Evolutionary conservation across 1,140 invertebrate species (phyloP).

Genomic region (Elymnias hypermnestra): DNA sequence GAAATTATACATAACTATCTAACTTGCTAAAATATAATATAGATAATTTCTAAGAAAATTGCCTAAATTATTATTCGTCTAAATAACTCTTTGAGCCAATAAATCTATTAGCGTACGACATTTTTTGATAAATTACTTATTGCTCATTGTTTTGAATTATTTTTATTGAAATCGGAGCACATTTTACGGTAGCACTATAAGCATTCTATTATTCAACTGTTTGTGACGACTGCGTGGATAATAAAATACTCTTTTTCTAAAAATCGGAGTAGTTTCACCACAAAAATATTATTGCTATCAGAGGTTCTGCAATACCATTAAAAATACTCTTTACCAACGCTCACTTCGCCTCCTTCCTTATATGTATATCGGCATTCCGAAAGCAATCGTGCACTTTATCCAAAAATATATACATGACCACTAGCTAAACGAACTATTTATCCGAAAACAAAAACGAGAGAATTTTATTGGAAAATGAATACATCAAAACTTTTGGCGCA

Average conservation of each 20-base stretch:
- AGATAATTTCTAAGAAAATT: not conserved
- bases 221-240: constrained; percentile 61
- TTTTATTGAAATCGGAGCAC: constrained; percentile 34
- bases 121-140: constrained; percentile 15
- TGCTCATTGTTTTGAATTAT: constrained; percentile 12
- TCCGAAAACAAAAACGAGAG: constrained; percentile 50
- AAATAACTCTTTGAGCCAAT: constrained; percentile 14
- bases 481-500: constrained; percentile 74
- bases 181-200: constrained; percentile 55
- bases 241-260: constrained; percentile 67
- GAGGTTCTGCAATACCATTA: constrained; percentile 60
- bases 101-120: constrained; percentile 13
- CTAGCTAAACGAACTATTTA: constrained; percentile 72
- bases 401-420: constrained; percentile 72
- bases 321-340: constrained; percentile 53
- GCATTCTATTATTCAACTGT: constrained; percentile 55
- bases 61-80: constrained; percentile 7
- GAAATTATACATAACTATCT: constrained; percentile 16
- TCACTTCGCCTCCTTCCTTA: constrained; percentile 26
- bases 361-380: constrained; percentile 41
- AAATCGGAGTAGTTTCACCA: constrained; percentile 61
- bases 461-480: constrained; percentile 69
- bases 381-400: constrained; percentile 70
- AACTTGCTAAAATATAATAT: constrained; percentile 12
- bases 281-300: constrained; percentile 74